phyloP scores from a whole-genome alignment of 1,140 invertebrate genomes.

The Calliphora vicina region DNA sequence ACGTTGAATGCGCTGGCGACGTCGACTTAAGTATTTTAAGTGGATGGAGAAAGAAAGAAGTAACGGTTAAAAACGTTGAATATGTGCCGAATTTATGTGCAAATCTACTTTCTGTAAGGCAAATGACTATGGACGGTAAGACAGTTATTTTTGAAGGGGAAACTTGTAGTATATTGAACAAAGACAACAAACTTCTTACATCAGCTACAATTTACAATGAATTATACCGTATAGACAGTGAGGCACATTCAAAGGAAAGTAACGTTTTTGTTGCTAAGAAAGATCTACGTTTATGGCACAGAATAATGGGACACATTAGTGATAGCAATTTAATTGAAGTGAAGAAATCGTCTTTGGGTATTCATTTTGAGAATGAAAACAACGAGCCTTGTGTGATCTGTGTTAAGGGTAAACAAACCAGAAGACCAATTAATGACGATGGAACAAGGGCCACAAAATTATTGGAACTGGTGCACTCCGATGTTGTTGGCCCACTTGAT shows the following conservation, averaged over 20 bases:
- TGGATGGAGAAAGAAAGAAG: neutral
- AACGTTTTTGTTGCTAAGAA: neutral
- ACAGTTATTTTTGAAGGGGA: neutral
- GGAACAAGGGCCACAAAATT: conserved; percentile 21
- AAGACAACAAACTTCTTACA: neutral
- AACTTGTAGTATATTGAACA: neutral
- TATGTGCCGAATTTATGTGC: neutral
- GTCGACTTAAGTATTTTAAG: neutral
- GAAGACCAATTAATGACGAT: neutral
- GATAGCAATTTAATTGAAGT: neutral
- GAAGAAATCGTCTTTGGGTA: neutral
- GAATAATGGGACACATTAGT: neutral
- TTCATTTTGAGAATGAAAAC: neutral
- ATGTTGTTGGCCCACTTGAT: neutral
- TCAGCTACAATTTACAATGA: neutral
- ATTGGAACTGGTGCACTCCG: conserved; percentile 22
- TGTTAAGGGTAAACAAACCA: neutral
- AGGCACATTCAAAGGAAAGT: neutral
- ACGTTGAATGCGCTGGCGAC: neutral
- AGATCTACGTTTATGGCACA: neutral
- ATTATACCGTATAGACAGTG: neutral
- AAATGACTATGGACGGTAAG: neutral
- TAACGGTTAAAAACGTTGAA: neutral
- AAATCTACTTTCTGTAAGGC: neutral
- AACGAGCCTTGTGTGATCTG: neutral